These are phyloP conservation scores for Bolinopsis microptera DNA, from an alignment of 37 sponge, comb jelly and placozoan genomes.

Conservation along the genomic window DNA sequence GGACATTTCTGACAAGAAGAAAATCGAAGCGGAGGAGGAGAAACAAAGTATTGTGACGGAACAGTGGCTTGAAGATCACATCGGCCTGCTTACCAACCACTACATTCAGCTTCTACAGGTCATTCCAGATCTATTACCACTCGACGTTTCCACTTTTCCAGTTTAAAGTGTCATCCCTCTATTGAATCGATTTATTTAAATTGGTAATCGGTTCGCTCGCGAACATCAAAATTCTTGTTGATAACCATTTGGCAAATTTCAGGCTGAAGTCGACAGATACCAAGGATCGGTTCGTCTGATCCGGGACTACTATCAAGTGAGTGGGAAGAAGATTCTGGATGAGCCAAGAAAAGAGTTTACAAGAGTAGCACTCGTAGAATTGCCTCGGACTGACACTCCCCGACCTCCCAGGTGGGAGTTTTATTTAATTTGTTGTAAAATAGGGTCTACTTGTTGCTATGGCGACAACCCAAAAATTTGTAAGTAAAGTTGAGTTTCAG, in stretches of 20 bases:
- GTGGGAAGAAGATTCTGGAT: conserved; percentile 69
- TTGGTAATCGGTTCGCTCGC: too few relatives aligned
- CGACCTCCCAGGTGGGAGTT: conserved; percentile 44
- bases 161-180: background rate
- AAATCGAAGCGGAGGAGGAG: conserved; percentile 78
- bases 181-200: background rate
- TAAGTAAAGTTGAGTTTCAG: background rate
- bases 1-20: conserved; percentile 89
- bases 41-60: conserved; percentile 72
- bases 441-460: background rate
- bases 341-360: conserved; percentile 27
- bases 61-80: conserved; percentile 88
- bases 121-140: background rate
- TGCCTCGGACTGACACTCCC: conserved; percentile 43
- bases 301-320: conserved; percentile 83
- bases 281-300: conserved; percentile 79
- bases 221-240: too few relatives aligned
- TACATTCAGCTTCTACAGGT: conserved; percentile 91
- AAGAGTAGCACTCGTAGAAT: conserved; percentile 45
- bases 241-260: background rate
- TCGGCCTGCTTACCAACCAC: conserved; percentile 79
- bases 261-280: conserved; percentile 86
- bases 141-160: background rate
- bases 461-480: background rate
- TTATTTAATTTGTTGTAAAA: background rate